phyloP scores from a whole-genome alignment of 2,888 invertebrate genomes.

The Aleiodes testaceus region DNA sequence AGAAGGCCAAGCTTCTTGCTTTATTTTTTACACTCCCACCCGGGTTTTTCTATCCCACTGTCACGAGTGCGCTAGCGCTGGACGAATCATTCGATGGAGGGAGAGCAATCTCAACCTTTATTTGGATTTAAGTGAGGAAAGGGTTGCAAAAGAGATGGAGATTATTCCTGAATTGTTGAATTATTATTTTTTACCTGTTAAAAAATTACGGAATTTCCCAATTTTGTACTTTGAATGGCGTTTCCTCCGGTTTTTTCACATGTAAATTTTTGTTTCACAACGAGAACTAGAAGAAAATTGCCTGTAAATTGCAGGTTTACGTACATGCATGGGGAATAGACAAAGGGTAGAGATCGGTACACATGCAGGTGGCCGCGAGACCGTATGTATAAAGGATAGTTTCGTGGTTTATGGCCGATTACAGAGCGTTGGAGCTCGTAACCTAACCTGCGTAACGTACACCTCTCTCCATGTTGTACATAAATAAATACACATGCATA shows the following conservation, averaged over 20 bases:
- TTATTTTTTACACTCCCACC: constrained; percentile 15
- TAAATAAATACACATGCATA: constrained; percentile 41
- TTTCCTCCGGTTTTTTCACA: background rate
- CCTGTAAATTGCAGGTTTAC: constrained; percentile 19
- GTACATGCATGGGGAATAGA: constrained; percentile 22
- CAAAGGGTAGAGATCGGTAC: constrained; percentile 21
- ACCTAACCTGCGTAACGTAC: constrained; percentile 56
- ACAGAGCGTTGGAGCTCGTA: constrained; percentile 56
- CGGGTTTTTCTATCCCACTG: constrained; percentile 20
- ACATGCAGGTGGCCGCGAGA: constrained; percentile 27
- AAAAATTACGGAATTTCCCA: too few relatives aligned
- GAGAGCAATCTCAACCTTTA: constrained; percentile 67
- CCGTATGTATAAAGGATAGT: constrained; percentile 51
- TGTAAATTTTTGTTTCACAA: constrained; percentile 1
- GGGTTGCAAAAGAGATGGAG: constrained; percentile 58
- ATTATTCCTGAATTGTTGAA: too few relatives aligned
- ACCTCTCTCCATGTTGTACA: constrained; percentile 45
- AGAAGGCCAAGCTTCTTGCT: background rate
- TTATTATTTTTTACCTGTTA: too few relatives aligned
- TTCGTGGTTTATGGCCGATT: constrained; percentile 67
- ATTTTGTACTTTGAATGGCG: too few relatives aligned
- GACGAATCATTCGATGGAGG: constrained; percentile 12
- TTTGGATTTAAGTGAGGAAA: constrained; percentile 68
- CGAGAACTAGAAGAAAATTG: constrained; percentile 8
- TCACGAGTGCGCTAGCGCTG: constrained; percentile 50